phyloP scores from a whole-genome alignment of 2,888 invertebrate genomes.

The Resseliella maxima region DNA sequence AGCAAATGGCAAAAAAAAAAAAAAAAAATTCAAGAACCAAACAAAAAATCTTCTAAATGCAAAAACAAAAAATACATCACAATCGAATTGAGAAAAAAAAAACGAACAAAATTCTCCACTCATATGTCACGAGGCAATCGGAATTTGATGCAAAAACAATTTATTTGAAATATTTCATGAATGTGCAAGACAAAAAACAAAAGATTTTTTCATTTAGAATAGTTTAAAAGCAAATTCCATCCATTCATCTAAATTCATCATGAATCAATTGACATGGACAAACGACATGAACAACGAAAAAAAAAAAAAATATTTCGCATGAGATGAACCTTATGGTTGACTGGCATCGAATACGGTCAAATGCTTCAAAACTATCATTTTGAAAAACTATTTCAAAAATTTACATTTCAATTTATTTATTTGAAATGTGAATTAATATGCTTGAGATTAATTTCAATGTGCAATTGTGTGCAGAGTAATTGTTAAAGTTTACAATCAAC shows the following conservation, averaged over 20 bases:
- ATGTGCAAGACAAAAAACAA: background rate
- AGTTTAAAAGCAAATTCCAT: background rate
- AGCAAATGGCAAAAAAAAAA: background rate
- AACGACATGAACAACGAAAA: background rate
- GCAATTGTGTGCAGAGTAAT: no score
- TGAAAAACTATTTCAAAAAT: no score
- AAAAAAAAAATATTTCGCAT: background rate
- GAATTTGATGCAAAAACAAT: background rate
- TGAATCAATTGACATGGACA: background rate
- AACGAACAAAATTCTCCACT: background rate
- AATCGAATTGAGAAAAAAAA: background rate
- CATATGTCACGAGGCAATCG: constrained; percentile 19
- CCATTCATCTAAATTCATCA: background rate
- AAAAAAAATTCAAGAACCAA: background rate
- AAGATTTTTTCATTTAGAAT: background rate
- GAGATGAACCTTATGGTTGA: no score
- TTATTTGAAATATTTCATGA: background rate
- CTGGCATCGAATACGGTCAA: no score
- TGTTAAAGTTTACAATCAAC: no score
- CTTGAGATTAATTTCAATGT: no score
- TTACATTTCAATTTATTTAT: no score
- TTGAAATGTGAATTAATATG: no score
- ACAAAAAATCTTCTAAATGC: background rate
- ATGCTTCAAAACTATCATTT: no score
- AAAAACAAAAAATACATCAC: no score